These are phyloP conservation scores for Ochlodes sylvanus DNA, from an alignment of 2,888 invertebrate species.

Conservation along the genomic window DNA sequence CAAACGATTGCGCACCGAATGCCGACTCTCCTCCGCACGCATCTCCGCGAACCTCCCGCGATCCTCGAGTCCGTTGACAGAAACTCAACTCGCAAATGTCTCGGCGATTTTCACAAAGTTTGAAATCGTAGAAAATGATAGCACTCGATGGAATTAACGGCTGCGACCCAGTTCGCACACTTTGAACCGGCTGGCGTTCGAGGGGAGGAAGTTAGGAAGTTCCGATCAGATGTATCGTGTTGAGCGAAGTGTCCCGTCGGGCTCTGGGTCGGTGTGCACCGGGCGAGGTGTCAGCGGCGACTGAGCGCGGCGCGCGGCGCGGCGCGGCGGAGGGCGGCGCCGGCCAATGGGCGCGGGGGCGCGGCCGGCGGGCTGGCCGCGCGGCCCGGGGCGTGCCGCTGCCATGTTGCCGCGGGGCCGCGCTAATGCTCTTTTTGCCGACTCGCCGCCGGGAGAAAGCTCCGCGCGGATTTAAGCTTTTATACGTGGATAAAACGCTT, in stretches of 20 bases:
- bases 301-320: slow-evolving; percentile 53
- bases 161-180: slow-evolving; percentile 2
- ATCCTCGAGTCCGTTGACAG: slow-evolving; percentile 5
- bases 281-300: slow-evolving; percentile 57
- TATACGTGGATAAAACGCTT: slow-evolving; percentile 85
- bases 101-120: slow-evolving; percentile 18
- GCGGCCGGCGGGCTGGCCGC: slow-evolving; percentile 44
- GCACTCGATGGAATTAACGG: slow-evolving; percentile 5
- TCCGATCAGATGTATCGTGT: slow-evolving; percentile 23
- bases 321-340: slow-evolving; percentile 53
- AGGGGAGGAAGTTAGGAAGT: slow-evolving; percentile 16
- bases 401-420: slow-evolving; percentile 72
- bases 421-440: slow-evolving; percentile 82
- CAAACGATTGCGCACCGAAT: background rate
- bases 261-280: slow-evolving; percentile 40
- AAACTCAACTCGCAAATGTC: slow-evolving; percentile 10
- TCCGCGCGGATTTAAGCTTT: slow-evolving; percentile 84
- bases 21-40: slow-evolving; percentile 24
- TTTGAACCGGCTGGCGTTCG: slow-evolving; percentile 6
- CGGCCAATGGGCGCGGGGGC: slow-evolving; percentile 47
- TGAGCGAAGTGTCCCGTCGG: slow-evolving; percentile 35
- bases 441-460: slow-evolving; percentile 80
- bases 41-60: slow-evolving; percentile 14
- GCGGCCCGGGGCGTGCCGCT: slow-evolving; percentile 70
- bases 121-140: background rate